Evolutionary conservation across 2,888 invertebrate genomes (phyloP).

Genomic region (Rhodophaea formosa): DNA sequence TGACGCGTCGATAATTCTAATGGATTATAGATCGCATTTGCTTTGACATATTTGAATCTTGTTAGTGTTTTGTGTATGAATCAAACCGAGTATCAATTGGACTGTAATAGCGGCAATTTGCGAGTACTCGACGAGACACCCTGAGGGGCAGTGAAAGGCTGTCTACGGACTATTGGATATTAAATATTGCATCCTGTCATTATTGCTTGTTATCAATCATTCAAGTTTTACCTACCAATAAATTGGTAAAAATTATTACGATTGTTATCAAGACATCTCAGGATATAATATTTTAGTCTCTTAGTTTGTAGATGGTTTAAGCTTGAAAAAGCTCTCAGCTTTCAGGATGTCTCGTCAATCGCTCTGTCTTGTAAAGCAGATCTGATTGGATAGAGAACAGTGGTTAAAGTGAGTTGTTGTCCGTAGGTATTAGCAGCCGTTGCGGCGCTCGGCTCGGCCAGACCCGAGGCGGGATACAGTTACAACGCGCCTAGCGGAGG

Average conservation of each 20-base stretch:
- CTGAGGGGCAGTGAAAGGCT: neutral
- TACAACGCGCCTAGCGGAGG: constrained; percentile 76
- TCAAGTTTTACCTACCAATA: neutral
- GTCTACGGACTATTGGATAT: constrained; percentile 4
- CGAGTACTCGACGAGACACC: neutral
- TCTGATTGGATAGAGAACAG: neutral
- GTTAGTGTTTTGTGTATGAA: constrained; percentile 6
- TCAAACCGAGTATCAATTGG: constrained; percentile 16
- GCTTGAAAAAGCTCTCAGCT: neutral
- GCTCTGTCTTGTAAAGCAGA: neutral
- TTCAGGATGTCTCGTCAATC: neutral
- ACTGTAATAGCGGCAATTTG: constrained; percentile 9
- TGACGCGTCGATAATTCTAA: constrained; percentile 23
- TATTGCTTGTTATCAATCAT: neutral
- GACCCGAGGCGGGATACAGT: constrained; percentile 83
- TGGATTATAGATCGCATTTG: neutral
- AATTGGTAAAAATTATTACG: neutral
- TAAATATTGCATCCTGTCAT: constrained; percentile 5
- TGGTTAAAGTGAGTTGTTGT: constrained; percentile 37
- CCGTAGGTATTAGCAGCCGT: constrained; percentile 77
- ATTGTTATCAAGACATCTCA: neutral
- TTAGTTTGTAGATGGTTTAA: neutral
- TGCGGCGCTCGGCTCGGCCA: constrained; percentile 79
- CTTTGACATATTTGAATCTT: neutral
- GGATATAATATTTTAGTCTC: neutral